These are phyloP conservation scores for Salarias fasciatus DNA, from an alignment of 2,797 vertebrate species.

Conservation along the genomic window DNA sequence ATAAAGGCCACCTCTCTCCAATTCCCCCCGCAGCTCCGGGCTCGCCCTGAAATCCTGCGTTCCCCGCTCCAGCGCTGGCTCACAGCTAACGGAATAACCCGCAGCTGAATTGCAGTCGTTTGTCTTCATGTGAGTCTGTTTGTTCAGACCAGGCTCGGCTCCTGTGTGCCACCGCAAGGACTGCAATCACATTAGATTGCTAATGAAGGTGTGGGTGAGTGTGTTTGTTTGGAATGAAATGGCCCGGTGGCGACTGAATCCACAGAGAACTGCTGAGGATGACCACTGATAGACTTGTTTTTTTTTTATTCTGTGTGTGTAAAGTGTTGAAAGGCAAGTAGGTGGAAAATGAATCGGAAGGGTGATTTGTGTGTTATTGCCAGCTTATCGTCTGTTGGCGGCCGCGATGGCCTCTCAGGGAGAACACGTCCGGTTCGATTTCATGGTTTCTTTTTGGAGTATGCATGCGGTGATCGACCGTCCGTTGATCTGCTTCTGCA, in stretches of 20 bases:
- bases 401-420: too few relatives aligned
- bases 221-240: slow-evolving; percentile 44
- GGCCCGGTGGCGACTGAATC: slow-evolving; percentile 24
- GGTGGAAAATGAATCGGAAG: slow-evolving; percentile 3
- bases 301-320: slow-evolving; percentile 2
- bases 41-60: slow-evolving; percentile 55
- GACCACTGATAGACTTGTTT: slow-evolving; percentile 4
- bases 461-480: too few relatives aligned
- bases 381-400: too few relatives aligned
- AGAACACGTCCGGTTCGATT: too few relatives aligned
- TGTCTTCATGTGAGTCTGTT: slow-evolving; percentile 73
- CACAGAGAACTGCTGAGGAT: slow-evolving; percentile 1
- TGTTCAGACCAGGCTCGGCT: slow-evolving; percentile 57
- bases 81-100: slow-evolving; percentile 57
- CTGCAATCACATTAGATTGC: slow-evolving; percentile 66
- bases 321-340: background rate
- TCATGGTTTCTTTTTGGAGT: too few relatives aligned
- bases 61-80: slow-evolving; percentile 42
- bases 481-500: too few relatives aligned
- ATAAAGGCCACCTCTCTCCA: slow-evolving; percentile 21
- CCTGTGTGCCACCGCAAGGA: slow-evolving; percentile 45
- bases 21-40: slow-evolving; percentile 44
- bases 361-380: background rate
- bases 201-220: slow-evolving; percentile 55
- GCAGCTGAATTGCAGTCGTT: slow-evolving; percentile 67